Base-by-base conservation (phyloP, 92 coral and sea anemone species). In the Parazoanthus darwini region DNA sequence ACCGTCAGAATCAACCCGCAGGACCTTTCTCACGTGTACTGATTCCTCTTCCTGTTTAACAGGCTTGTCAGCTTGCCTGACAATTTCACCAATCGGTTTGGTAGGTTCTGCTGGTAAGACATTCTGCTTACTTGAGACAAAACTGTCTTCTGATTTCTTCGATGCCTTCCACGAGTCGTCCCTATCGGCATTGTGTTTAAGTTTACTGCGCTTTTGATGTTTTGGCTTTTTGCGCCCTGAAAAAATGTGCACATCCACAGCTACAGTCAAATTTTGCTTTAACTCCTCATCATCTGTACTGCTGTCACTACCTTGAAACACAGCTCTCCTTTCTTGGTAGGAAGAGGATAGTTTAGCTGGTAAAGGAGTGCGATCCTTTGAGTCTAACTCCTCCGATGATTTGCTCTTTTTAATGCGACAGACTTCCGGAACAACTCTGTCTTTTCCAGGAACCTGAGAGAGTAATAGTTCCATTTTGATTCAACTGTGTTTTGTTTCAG, bases 211-310 rank as follows among this genome's bases (percentile, higher is more conserved):
- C 43, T 87, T 77, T 6, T 15, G 76, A 33, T 26, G 75, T 39
- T 79, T 87, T 68, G 18, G 18, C 22, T 48, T 63, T 48, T 56
- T 20, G 11, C 36, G 77, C 22, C 50, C 56, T 39, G 79, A 36
- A 72, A 25, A 46, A 5, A 6, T 26, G 50, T 70, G 87, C 8
- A 84, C 79, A 84, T 71, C 63, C 0, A 36, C 87, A 26, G 38
- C 36, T 16, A 84, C 79, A 71, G 78, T 46, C 11, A 72, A 1
- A 16, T 2, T 6, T 18, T 33, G 43, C 8, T 35, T 35, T 5
- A 70, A 9, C 39, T 84, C 87, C 43, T 68, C 66, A 13, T 84
- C 87, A 48, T 70, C 87, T 25, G 87, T 29, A 48, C 65, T 70
- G 8, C 79, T 84, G 44, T 67, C 77, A 82, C 48, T 20, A 43